A percentile compares a stretch with the other conserved stretches of the same genome.
Evolutionary conservation across 2,888 invertebrate genomes (phyloP).

Genomic region (Lumbricus terrestris): DNA sequence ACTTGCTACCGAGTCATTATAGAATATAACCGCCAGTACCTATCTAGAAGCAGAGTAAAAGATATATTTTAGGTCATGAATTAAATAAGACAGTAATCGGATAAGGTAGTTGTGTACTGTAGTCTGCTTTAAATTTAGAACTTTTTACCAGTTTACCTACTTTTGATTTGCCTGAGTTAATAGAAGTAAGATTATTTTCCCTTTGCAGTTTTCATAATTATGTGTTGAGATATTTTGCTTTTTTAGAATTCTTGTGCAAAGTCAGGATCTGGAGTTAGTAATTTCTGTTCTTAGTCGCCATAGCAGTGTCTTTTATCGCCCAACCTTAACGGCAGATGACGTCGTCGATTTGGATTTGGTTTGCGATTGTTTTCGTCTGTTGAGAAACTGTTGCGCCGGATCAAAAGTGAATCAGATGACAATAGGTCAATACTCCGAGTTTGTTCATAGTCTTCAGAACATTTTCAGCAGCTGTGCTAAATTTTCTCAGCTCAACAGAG

Average conservation of each 20-base stretch:
- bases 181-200: background rate
- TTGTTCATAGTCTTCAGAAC: background rate
- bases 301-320: background rate
- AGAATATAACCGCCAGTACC: too few relatives aligned
- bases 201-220: background rate
- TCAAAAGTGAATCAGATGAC: background rate
- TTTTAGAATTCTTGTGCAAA: background rate
- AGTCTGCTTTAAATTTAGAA: background rate
- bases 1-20: too few relatives aligned
- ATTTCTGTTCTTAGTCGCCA: background rate
- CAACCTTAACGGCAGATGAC: background rate
- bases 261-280: background rate
- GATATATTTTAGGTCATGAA: background rate
- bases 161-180: too few relatives aligned
- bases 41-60: background rate
- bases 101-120: background rate
- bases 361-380: constrained; percentile 12
- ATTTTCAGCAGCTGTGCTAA: background rate
- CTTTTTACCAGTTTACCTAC: background rate
- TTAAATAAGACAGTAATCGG: background rate
- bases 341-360: background rate
- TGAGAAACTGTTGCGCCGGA: constrained; percentile 11
- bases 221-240: background rate
- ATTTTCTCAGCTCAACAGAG: background rate
- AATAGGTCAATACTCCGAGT: background rate